phyloP scores from a whole-genome alignment of 2,113 vertebrate genomes.

The Hystrix brachyura region DNA sequence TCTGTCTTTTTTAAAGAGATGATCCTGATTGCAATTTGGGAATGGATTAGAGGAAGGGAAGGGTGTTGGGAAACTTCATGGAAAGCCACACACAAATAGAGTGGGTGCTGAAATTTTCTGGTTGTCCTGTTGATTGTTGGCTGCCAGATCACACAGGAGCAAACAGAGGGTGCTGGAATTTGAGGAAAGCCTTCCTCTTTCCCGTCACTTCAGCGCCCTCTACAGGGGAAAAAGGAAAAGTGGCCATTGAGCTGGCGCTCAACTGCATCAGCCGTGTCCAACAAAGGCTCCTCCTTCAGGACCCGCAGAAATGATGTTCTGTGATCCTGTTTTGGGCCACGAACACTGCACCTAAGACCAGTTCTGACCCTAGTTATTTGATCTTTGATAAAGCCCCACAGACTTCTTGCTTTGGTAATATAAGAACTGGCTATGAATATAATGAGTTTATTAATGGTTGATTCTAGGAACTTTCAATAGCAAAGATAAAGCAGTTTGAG shows the following conservation, averaged over 20 bases:
- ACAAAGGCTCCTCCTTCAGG: neutral
- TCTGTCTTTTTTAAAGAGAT: slow-evolving; percentile 28
- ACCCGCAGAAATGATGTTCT: neutral
- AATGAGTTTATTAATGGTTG: slow-evolving; percentile 18
- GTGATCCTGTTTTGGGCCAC: neutral
- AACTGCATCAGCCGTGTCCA: neutral
- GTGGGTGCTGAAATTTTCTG: neutral
- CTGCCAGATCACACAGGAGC: neutral
- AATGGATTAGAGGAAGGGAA: neutral
- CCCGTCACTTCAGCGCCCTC: neutral
- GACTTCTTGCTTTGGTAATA: neutral
- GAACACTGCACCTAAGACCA: neutral
- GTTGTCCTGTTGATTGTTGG: neutral
- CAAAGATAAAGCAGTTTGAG: slow-evolving; percentile 47
- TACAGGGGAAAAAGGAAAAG: neutral
- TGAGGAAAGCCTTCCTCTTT: neutral
- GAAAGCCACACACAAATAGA: neutral
- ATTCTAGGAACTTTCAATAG: neutral
- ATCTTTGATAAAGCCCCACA: neutral
- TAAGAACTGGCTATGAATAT: neutral
- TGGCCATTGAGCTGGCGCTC: neutral
- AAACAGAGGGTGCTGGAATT: neutral
- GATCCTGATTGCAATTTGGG: slow-evolving; percentile 52
- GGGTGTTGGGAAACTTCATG: neutral
- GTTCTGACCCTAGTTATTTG: slow-evolving; percentile 12